Evolutionary conservation across 2,797 vertebrate genomes (phyloP), one percentile per base, ranked within the genome.

Genomic region (Lateolabrax maculatus): DNA sequence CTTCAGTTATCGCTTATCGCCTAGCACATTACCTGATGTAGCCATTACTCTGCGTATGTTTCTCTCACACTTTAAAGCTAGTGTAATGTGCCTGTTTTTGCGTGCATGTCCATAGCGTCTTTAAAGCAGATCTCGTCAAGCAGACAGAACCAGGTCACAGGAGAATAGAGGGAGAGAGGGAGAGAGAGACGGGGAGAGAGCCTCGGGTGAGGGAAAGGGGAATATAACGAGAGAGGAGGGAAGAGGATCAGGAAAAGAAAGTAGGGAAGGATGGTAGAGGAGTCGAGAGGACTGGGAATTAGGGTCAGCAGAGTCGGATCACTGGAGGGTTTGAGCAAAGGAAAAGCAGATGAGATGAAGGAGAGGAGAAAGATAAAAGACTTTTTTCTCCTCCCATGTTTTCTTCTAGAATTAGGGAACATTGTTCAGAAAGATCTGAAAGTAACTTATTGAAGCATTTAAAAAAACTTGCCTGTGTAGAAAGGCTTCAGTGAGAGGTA

Each of bases 71-170:
- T 64, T 84, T 69, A 74, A 75, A 62, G 58, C 51, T 37, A 51
- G 37, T n/a, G 48, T 68, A 71, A 76, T 83, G 72, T 15, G 66
- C 57, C 75, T 71, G 77, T 73, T 78, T 74, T 84, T 75, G 90
- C 75, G 39, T 91, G 85, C 83, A 48, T 65, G 81, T 84, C 75
- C 79, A 64, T 74, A 78, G 87, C 71, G 81, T 91, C 88, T 92
- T 91, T 91, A 90, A 84, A 91, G 85, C 76, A 85, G 77, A 91
- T 89, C 81, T 92, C 86, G 86, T 84, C 88, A 89, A 89, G 91
- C 92, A 92, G 90, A 93, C 90, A 93, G 89, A 94, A 90, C 92
- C 93, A 94, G 94, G 94, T 94, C 94, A 93, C 71, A 81, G 85
- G 91, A 93, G 93, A 93, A 92, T 84, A 89, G 88, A 90, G 63